These are phyloP conservation scores for Cephus sareptanus DNA, from an alignment of 2,888 invertebrate species.

Conservation along the genomic window DNA sequence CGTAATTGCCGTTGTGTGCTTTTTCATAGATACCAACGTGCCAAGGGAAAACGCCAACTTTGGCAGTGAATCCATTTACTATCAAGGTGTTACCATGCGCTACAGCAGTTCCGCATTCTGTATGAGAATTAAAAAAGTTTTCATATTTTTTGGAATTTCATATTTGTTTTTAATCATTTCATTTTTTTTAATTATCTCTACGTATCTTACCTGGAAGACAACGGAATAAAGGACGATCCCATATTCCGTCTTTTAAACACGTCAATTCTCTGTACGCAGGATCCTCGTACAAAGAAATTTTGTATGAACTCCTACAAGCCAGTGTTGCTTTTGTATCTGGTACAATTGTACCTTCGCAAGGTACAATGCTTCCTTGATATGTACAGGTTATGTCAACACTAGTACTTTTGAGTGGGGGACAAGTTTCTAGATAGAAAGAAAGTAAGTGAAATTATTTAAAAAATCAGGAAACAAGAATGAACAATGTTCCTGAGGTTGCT, in stretches of 20 bases:
- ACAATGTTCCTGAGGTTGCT: background rate
- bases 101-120: constrained; percentile 42
- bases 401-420: constrained; percentile 34
- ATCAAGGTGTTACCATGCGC: constrained; percentile 41
- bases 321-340: constrained; percentile 45
- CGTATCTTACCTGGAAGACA: constrained; percentile 41
- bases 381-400: constrained; percentile 43
- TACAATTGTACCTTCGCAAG: constrained; percentile 38
- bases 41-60: constrained; percentile 47
- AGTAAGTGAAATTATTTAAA: background rate
- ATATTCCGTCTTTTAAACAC: constrained; percentile 39
- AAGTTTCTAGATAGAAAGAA: constrained; percentile 31
- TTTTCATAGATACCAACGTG: constrained; percentile 42
- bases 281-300: constrained; percentile 41
- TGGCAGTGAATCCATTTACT: constrained; percentile 38
- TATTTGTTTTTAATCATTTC: no score
- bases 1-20: constrained; percentile 10
- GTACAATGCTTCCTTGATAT: constrained; percentile 31
- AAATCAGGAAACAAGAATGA: background rate
- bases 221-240: constrained; percentile 41
- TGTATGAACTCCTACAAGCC: constrained; percentile 45
- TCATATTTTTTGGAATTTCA: no score
- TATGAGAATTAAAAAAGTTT: background rate
- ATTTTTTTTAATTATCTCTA: background rate
- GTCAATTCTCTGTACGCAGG: constrained; percentile 43